Base-by-base conservation (phyloP, 2,113 vertebrate genomes). In the Trematocara unimaculatum region DNA sequence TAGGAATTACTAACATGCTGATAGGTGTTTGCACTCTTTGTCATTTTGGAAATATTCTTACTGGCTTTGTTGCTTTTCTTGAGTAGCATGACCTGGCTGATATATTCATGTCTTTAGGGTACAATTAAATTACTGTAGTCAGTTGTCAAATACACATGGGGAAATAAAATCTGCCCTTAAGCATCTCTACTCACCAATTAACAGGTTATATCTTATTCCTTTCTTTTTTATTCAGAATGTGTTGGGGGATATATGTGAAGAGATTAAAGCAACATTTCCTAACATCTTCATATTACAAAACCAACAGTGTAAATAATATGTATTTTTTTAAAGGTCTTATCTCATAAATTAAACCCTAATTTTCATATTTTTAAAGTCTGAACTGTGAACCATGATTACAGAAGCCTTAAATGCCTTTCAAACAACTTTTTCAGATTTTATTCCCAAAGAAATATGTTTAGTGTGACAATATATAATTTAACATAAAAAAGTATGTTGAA, bases 161-260 rank as follows among this genome's bases (percentile, higher is more conserved):
- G 26, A 33, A 77, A 51, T 47, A 81, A 82, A 49, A 82, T 35
- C 0, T 60, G 29, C 20, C 17, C 6, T 29, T 29, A 14, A 47
- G 17, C 58, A 12, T n/a, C 12, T 54, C 18, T 60, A 64, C 83
- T 49, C n/a, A 40, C 15, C 6, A 26, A 42, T 40, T 56, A 56
- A 29, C 31, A 80, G 54, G 18, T 11, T 18, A 40, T 10, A 17
- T 26, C n/a, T 26, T 56, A 10, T 56, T 42, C n/a, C 51, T 74
- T 18, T 74, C 42, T 49, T 29, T 29, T 49, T 47, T 13, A 38
- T 67, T 49, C 70, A 77, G 42, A 49, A 77, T n/a, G 23, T 77
- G 26, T 49, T 77, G 42, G 15, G 0, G 1, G 0, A 49, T 77
- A 1, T 77, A 2, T n/a, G 15, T 49, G 42, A 77, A 2, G 47